phyloP scores from a whole-genome alignment of 2,888 invertebrate species.

The Cephus nigrinus region DNA sequence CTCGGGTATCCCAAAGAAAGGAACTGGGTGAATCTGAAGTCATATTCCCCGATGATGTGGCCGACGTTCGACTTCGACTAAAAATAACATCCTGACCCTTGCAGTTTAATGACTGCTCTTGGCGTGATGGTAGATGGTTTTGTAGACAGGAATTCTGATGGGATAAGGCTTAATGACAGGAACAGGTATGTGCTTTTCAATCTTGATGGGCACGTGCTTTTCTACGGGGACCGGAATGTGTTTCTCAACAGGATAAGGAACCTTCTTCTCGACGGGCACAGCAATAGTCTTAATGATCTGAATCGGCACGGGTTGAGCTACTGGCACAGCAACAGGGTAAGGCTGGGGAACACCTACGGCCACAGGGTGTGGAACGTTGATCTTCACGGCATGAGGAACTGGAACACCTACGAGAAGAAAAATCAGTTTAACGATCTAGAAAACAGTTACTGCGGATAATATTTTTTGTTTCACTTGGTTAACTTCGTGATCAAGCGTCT shows the following conservation, averaged over 20 bases:
- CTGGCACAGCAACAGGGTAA: conserved; percentile 77
- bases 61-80: conserved; percentile 28
- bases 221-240: conserved; percentile 75
- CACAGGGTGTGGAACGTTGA: conserved; percentile 71
- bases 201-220: conserved; percentile 77
- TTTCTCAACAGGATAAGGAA: conserved; percentile 78
- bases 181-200: conserved; percentile 77
- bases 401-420: conserved; percentile 65
- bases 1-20: conserved; percentile 18
- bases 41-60: conserved; percentile 3
- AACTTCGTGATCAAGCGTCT: conserved; percentile 13
- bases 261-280: conserved; percentile 78
- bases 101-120: conserved; percentile 64
- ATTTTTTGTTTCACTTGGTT: background rate
- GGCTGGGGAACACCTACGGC: conserved; percentile 74
- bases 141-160: conserved; percentile 78
- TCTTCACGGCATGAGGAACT: conserved; percentile 72
- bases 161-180: conserved; percentile 77
- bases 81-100: conserved; percentile 2
- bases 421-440: background rate
- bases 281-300: conserved; percentile 77
- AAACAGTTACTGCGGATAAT: background rate
- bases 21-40: background rate
- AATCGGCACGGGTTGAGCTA: conserved; percentile 76
- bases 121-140: conserved; percentile 78